These are phyloP conservation scores for Trematomus bernacchii DNA, from an alignment of 2,797 vertebrate species.

Conservation along the genomic window DNA sequence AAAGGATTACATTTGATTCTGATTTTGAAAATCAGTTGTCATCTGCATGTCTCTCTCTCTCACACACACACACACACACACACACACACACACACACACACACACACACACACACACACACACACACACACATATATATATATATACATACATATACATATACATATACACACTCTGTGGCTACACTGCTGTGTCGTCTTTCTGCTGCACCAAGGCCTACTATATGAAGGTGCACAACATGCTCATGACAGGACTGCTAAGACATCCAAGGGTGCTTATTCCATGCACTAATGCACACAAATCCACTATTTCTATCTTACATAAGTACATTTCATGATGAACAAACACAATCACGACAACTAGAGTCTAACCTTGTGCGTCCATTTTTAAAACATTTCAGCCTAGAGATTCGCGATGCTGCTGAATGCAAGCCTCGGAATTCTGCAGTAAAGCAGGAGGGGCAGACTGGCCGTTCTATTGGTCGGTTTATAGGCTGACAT, in stretches of 20 bases:
- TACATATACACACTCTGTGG: not conserved
- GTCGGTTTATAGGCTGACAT: conserved; percentile 10
- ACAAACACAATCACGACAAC: conserved; percentile 77
- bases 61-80: not conserved
- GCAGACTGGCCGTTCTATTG: conserved; percentile 70
- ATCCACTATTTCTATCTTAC: conserved; percentile 40
- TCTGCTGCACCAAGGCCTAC: conserved; percentile 44
- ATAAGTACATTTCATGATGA: conserved; percentile 63
- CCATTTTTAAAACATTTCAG: conserved; percentile 74
- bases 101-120: not conserved
- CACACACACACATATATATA: not conserved
- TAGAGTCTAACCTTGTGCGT: conserved; percentile 80
- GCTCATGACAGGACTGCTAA: conserved; percentile 59
- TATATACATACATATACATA: not conserved
- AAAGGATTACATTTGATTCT: conserved; percentile 14
- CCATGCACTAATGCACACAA: conserved; percentile 69
- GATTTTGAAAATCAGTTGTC: not conserved
- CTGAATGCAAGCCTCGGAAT: conserved; percentile 72
- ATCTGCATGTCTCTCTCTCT: conserved; percentile 4
- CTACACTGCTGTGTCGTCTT: conserved; percentile 32
- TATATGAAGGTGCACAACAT: conserved; percentile 62
- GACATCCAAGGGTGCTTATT: conserved; percentile 57
- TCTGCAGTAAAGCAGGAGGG: conserved; percentile 85
- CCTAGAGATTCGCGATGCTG: conserved; percentile 69
- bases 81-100: conserved; percentile 6